A percentile compares a stretch with the other conserved stretches of the same genome.
phyloP scores from a whole-genome alignment of 2,113 vertebrate species.

The Stictonetta naevosa region DNA sequence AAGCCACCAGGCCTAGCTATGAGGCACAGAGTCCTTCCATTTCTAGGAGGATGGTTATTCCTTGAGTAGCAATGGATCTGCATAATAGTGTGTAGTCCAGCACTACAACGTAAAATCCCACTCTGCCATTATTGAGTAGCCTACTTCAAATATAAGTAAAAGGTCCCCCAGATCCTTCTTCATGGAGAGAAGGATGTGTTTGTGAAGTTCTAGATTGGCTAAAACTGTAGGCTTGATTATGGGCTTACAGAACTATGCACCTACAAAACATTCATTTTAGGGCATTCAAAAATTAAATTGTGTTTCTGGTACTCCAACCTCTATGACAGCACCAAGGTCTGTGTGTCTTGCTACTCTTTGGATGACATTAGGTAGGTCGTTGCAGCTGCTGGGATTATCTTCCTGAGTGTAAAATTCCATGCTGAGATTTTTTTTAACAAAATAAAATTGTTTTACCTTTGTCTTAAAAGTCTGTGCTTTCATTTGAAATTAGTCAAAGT shows the following conservation, averaged over 20 bases:
- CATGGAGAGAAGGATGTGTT: neutral
- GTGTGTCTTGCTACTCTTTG: neutral
- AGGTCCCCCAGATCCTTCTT: neutral
- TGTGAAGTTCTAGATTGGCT: neutral
- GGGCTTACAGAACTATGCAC: neutral
- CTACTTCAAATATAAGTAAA: neutral
- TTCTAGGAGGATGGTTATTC: neutral
- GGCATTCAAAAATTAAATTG: neutral
- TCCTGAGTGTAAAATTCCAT: accelerated
- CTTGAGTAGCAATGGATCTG: neutral
- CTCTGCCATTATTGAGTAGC: neutral
- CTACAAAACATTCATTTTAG: neutral
- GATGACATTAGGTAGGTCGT: accelerated
- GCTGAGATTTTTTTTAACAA: neutral
- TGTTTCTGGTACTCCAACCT: neutral
- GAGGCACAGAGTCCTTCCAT: neutral
- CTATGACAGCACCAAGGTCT: neutral
- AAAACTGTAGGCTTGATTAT: neutral
- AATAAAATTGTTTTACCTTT: neutral
- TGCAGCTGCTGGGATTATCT: neutral
- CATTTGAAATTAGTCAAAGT: neutral
- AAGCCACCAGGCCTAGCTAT: neutral
- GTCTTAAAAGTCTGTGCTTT: neutral
- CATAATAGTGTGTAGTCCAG: neutral
- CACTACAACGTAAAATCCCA: accelerated